Percentiles rank a stretch among this genome's conserved stretches.
Evolutionary conservation across 2,113 vertebrate species (phyloP).

Genomic region (Syngnathus floridae): DNA sequence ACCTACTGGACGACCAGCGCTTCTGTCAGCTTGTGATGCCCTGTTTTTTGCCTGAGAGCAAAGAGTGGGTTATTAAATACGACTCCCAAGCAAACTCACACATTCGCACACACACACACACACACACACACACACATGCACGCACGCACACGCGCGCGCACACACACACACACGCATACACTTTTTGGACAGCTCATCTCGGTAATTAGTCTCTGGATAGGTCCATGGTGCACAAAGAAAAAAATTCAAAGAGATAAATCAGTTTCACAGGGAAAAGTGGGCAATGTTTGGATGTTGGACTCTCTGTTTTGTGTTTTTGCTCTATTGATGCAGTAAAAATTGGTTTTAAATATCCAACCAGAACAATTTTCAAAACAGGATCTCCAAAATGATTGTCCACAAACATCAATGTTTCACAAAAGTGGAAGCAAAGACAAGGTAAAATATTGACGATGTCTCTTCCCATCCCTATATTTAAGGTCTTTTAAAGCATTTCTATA

Average conservation of each 20-base stretch:
- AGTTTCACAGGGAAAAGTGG: background rate
- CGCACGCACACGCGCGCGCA: background rate
- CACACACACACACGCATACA: constrained; percentile 3
- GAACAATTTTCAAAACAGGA: background rate
- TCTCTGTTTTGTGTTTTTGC: background rate
- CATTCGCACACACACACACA: background rate
- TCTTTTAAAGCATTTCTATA: too few relatives aligned
- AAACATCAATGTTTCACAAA: background rate
- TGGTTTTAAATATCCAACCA: background rate
- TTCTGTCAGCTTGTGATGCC: constrained; percentile 17
- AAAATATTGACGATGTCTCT: too few relatives aligned
- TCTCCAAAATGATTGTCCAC: background rate
- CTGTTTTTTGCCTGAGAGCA: constrained; percentile 34
- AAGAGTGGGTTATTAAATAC: constrained; percentile 36
- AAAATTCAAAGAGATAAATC: constrained; percentile 2
- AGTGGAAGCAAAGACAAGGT: background rate
- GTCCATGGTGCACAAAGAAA: constrained; percentile 12
- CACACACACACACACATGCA: constrained; percentile 1
- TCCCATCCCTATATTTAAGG: too few relatives aligned
- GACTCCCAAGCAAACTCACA: background rate
- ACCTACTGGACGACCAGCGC: background rate
- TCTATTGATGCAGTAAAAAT: background rate
- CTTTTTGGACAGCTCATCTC: constrained; percentile 29
- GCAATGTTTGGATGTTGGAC: constrained; percentile 4
- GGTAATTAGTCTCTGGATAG: constrained; percentile 46